Percentiles rank a stretch among this genome's conserved stretches.
These are phyloP conservation scores for Hylaea fasciaria DNA, from an alignment of 2,888 invertebrate species.

Conservation along the genomic window DNA sequence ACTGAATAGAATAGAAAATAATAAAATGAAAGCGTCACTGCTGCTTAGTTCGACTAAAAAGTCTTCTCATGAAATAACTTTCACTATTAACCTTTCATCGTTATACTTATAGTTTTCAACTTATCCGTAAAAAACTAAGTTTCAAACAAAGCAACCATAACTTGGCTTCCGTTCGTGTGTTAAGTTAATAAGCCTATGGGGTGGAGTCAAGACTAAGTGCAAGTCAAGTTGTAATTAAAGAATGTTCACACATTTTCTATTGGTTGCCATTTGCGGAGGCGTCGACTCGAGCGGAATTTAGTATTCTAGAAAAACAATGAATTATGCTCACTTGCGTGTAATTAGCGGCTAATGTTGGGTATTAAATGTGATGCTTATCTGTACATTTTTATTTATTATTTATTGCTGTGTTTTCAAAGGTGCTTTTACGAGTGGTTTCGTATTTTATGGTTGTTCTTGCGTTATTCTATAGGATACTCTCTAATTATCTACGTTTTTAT, in stretches of 20 bases:
- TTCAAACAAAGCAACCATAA: conserved; percentile 17
- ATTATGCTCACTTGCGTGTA: neutral
- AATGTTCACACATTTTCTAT: conserved; percentile 20
- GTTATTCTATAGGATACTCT: too few species aligned
- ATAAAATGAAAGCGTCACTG: too few species aligned
- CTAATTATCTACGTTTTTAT: too few species aligned
- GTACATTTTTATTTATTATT: too few species aligned
- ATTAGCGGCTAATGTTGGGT: neutral
- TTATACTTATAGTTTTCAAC: neutral
- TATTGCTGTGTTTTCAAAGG: neutral
- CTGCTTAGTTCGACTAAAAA: too few species aligned
- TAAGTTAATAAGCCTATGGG: conserved; percentile 10
- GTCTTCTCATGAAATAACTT: too few species aligned
- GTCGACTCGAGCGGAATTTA: neutral
- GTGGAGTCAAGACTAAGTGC: conserved; percentile 25
- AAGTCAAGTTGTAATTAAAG: conserved; percentile 9
- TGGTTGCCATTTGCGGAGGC: conserved; percentile 19
- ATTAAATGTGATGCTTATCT: too few species aligned
- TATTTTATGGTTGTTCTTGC: neutral
- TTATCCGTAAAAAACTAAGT: conserved; percentile 5
- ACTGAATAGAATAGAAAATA: too few species aligned
- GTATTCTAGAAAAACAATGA: neutral
- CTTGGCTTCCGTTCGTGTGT: conserved; percentile 21
- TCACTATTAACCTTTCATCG: too few species aligned
- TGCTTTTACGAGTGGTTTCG: neutral